Percentiles rank a stretch among this genome's conserved stretches.
These are phyloP conservation scores for Pseudomyrmex sp. DNA, from an alignment of 1,140 invertebrate species.

Conservation along the genomic window DNA sequence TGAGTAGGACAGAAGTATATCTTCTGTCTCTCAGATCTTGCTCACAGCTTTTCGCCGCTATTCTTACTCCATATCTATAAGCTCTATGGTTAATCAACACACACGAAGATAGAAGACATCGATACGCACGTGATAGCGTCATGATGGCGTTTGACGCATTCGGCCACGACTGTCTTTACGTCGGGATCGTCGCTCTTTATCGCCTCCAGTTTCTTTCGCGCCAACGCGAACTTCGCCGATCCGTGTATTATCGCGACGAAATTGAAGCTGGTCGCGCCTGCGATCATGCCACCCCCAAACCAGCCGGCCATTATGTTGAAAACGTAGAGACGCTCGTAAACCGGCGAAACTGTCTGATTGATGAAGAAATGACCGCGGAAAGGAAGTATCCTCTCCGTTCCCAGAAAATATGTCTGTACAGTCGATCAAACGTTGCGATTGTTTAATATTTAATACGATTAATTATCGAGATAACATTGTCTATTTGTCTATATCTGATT, in stretches of 20 bases:
- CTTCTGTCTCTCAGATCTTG: too few species aligned
- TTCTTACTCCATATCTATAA: too few species aligned
- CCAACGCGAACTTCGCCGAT: constrained; percentile 73
- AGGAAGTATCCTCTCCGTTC: constrained; percentile 61
- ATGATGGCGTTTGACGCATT: constrained; percentile 72
- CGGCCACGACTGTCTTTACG: not conserved
- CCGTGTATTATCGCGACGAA: constrained; percentile 73
- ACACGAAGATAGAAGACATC: not conserved
- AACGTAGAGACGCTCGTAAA: constrained; percentile 66
- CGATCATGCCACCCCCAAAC: constrained; percentile 64
- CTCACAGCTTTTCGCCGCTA: too few species aligned
- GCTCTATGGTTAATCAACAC: too few species aligned
- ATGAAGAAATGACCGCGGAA: constrained; percentile 73
- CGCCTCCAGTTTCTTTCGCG: constrained; percentile 64
- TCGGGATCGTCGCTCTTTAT: constrained; percentile 57
- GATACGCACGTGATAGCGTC: constrained; percentile 72
- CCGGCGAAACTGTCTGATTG: constrained; percentile 67
- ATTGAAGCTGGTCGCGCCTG: constrained; percentile 71
- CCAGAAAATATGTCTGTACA: constrained; percentile 28
- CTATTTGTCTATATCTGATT: too few species aligned
- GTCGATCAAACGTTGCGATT: not conserved
- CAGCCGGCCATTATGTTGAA: constrained; percentile 58
- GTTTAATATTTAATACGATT: not conserved
- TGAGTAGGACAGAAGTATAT: too few species aligned
- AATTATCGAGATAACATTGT: not conserved